phyloP scores from a whole-genome alignment of 2,113 vertebrate species.

The Proteles cristata region DNA sequence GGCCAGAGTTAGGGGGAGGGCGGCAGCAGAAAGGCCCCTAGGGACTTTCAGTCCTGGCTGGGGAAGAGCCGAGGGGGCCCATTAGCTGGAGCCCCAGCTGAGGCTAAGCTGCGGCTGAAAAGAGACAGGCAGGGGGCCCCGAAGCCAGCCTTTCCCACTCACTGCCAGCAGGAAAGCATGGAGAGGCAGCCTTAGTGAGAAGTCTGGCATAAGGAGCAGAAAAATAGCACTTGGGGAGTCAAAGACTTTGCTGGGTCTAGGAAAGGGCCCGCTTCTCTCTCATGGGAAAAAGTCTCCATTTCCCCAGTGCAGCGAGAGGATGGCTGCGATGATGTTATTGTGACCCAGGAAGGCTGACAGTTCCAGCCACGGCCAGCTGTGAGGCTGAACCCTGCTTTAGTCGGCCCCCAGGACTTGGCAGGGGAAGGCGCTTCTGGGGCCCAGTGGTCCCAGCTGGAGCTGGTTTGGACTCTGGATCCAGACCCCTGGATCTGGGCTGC shows the following conservation, averaged over 20 bases:
- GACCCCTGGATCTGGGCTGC: neutral
- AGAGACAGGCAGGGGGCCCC: neutral
- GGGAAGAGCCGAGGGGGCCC: neutral
- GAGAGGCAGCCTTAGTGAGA: neutral
- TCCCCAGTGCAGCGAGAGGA: neutral
- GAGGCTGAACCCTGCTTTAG: neutral
- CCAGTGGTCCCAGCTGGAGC: neutral
- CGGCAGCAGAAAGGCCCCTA: neutral
- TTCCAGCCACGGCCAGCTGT: neutral
- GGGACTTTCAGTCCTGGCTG: neutral
- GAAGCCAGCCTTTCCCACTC: neutral
- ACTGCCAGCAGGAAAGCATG: fast-evolving
- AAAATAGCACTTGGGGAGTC: neutral
- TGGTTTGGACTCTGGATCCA: neutral
- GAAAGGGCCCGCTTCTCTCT: neutral
- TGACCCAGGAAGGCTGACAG: neutral
- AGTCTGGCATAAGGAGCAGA: neutral
- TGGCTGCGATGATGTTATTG: neutral
- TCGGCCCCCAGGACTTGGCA: too few relatives aligned
- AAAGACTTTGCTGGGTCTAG: neutral
- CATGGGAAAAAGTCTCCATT: neutral
- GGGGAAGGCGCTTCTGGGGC: neutral
- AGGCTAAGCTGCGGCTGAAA: neutral
- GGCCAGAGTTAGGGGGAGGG: neutral
- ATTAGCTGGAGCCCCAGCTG: neutral